phyloP scores from a whole-genome alignment of 2,113 vertebrate species.

The Dascyllus trimaculatus region DNA sequence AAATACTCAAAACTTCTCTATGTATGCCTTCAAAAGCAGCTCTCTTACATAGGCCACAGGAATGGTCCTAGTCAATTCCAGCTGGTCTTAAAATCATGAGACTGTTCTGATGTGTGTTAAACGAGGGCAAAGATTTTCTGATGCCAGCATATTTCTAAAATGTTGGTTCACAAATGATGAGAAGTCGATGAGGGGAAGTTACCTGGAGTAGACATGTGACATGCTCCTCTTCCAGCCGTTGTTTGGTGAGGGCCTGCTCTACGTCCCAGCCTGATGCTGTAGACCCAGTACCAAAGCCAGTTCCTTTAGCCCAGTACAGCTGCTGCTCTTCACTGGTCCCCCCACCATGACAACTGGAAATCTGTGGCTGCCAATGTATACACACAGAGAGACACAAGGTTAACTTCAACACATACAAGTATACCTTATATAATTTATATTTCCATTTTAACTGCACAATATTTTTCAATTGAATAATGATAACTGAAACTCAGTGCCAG shows the following conservation, averaged over 20 bases:
- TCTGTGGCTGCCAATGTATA: conserved; percentile 87
- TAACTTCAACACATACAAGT: neutral
- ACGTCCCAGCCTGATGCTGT: conserved; percentile 99
- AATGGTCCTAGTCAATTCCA: no score
- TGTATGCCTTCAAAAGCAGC: no score
- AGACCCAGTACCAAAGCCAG: conserved; percentile 97
- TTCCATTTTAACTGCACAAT: neutral
- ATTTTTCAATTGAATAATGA: neutral
- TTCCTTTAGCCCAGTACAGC: conserved; percentile 98
- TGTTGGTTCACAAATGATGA: no score
- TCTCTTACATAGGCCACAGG: no score
- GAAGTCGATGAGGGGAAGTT: neutral
- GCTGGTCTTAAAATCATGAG: no score
- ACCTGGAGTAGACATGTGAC: conserved; percentile 97
- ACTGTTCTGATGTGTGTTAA: no score
- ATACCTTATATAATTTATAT: neutral
- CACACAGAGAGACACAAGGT: neutral
- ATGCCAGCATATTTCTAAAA: no score
- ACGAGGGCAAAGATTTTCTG: no score
- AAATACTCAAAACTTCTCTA: no score
- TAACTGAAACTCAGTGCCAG: neutral
- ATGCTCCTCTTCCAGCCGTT: conserved; percentile 97
- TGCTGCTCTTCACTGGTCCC: conserved; percentile 96
- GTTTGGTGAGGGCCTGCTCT: conserved; percentile 98
- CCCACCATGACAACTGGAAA: conserved; percentile 90